phyloP scores from a whole-genome alignment of 2,797 vertebrate genomes.

The Halcyon smyrnensis region DNA sequence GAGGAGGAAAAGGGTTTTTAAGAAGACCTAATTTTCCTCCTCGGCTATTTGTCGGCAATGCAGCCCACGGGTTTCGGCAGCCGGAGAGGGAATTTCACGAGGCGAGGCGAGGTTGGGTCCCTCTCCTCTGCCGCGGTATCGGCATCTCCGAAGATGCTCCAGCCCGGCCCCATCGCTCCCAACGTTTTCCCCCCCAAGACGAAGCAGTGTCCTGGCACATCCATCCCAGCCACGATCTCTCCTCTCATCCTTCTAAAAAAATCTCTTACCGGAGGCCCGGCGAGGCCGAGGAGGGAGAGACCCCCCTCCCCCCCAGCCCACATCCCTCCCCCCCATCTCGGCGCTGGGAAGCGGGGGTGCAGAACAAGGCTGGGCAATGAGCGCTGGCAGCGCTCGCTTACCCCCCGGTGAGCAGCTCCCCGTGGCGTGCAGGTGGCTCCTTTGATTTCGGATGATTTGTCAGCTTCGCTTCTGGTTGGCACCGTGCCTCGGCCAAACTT shows the following conservation, averaged over 20 bases:
- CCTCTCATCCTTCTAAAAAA: background rate
- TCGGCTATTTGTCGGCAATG: background rate
- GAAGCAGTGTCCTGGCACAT: background rate
- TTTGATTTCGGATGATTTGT: background rate
- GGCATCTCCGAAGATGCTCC: background rate
- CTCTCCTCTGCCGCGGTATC: background rate
- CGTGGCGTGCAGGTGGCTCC: constrained; percentile 44
- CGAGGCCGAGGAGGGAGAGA: background rate
- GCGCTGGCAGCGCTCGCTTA: background rate
- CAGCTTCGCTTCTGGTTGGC: constrained; percentile 9
- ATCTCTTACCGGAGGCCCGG: background rate
- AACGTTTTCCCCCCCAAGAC: accelerated
- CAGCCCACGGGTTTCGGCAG: background rate
- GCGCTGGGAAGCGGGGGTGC: background rate
- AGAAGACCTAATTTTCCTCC: background rate
- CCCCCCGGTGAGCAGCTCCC: constrained; percentile 40
- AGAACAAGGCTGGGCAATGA: background rate
- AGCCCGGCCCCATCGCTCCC: background rate
- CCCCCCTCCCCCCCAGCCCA: background rate
- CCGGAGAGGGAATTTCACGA: background rate
- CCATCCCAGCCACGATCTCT: accelerated
- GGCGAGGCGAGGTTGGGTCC: background rate
- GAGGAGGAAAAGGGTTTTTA: background rate
- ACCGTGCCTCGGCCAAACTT: background rate
- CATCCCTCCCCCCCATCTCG: background rate